These are phyloP conservation scores for Palaemon carinicauda DNA, from an alignment of 1,140 invertebrate genomes.

Conservation along the genomic window DNA sequence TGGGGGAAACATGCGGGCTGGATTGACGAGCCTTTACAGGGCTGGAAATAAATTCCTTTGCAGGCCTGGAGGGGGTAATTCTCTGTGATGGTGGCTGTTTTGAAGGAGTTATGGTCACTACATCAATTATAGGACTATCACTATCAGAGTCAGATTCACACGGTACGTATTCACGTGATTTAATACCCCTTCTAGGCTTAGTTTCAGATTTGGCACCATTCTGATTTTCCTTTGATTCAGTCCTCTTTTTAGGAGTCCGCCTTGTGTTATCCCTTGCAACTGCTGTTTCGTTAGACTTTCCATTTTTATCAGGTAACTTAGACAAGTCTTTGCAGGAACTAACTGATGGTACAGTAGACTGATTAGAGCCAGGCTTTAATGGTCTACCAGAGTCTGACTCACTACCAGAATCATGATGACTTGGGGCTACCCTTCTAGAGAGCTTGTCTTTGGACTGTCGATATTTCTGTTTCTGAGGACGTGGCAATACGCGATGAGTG, in stretches of 20 bases:
- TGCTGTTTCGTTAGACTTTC: background rate
- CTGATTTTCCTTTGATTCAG: conserved; percentile 31
- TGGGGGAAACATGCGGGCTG: conserved; percentile 33
- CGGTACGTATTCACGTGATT: background rate
- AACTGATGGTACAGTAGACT: background rate
- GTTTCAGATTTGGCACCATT: conserved; percentile 40
- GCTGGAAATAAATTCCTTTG: conserved; percentile 20
- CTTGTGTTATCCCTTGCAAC: background rate
- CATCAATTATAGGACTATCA: conserved; percentile 30
- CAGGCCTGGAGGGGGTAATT: conserved; percentile 22
- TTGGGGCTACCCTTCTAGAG: background rate
- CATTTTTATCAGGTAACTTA: conserved; percentile 23
- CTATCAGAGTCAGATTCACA: conserved; percentile 10
- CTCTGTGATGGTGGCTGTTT: conserved; percentile 3
- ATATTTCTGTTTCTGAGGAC: background rate
- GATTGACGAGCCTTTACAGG: conserved; percentile 28
- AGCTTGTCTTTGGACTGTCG: background rate
- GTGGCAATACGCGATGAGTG: background rate
- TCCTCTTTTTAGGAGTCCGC: conserved; percentile 12
- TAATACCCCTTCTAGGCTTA: background rate
- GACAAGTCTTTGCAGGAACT: background rate
- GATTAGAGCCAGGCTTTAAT: background rate
- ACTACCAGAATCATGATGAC: conserved; percentile 5
- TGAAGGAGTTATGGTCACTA: conserved; percentile 9
- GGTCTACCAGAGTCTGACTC: conserved; percentile 10